These are phyloP conservation scores for Goniozus legneri DNA, from an alignment of 1,140 invertebrate species.

Conservation along the genomic window DNA sequence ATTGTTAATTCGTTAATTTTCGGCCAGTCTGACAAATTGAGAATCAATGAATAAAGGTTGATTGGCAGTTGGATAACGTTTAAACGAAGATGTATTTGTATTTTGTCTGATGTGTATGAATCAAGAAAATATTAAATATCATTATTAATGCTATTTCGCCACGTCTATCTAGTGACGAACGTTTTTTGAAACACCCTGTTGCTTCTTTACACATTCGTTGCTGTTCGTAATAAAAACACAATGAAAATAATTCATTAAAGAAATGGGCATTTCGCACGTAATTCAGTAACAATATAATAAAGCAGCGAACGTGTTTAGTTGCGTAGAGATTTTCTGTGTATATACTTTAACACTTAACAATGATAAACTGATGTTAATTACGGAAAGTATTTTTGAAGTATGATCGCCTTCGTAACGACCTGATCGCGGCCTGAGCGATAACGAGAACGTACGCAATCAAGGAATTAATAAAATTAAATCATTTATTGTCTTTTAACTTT, in stretches of 20 bases:
- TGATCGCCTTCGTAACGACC: not conserved
- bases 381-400: not conserved
- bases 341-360: not conserved
- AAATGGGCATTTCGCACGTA: too few relatives aligned
- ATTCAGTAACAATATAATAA: too few relatives aligned
- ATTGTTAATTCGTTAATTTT: too few relatives aligned
- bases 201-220: not conserved
- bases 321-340: not conserved
- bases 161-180: constrained; percentile 1
- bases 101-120: constrained; percentile 28
- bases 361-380: not conserved
- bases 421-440: not conserved
- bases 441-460: not conserved
- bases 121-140: constrained; percentile 39
- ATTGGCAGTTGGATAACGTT: constrained; percentile 18
- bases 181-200: not conserved
- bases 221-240: too few relatives aligned
- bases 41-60: too few relatives aligned
- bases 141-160: constrained; percentile 25
- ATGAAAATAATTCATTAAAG: too few relatives aligned
- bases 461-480: not conserved
- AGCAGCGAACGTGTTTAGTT: not conserved
- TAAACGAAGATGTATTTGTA: constrained; percentile 29
- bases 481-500: constrained; percentile 2
- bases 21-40: too few relatives aligned